Evolutionary conservation across 2,888 invertebrate species (phyloP).

Genomic region (Nematopogon swammerdamellus): DNA sequence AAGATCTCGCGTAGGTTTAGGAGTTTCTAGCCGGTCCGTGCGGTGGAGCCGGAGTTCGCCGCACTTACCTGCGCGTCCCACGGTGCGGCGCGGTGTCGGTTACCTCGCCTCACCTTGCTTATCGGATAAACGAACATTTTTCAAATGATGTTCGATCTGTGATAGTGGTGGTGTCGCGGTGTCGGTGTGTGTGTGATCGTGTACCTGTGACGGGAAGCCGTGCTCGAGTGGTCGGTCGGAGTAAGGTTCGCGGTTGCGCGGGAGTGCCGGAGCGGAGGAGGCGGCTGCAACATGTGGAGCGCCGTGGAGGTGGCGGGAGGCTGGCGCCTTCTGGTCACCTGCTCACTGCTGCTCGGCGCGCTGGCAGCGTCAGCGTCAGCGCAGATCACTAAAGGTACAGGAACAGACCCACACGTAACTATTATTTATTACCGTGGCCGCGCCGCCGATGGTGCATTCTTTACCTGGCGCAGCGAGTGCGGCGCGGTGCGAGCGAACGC

Average conservation of each 20-base stretch:
- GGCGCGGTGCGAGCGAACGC: neutral
- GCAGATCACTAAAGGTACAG: conserved; percentile 46
- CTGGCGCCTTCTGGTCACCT: conserved; percentile 22
- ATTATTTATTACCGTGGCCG: neutral
- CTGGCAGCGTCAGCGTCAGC: conserved; percentile 43
- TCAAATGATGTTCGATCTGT: conserved; percentile 53
- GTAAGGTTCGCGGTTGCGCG: no score
- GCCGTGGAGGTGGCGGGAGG: conserved; percentile 23
- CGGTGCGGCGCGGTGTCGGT: conserved; percentile 40
- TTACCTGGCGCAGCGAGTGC: no score
- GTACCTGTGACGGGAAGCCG: conserved; percentile 26
- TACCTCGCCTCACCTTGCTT: conserved; percentile 22
- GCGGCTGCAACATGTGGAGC: no score
- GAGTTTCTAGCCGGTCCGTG: neutral
- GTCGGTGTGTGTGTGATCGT: conserved; percentile 35
- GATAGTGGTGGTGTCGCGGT: conserved; percentile 52
- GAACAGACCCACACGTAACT: neutral
- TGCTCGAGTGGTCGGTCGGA: conserved; percentile 36
- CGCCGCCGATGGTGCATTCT: no score
- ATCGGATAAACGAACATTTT: conserved; percentile 54
- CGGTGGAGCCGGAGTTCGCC: neutral
- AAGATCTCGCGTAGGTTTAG: neutral
- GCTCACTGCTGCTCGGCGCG: conserved; percentile 31
- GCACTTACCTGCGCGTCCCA: conserved; percentile 48
- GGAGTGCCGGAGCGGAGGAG: no score